These are phyloP conservation scores for Ylistrum balloti DNA, from an alignment of 1,140 invertebrate species.

Conservation along the genomic window DNA sequence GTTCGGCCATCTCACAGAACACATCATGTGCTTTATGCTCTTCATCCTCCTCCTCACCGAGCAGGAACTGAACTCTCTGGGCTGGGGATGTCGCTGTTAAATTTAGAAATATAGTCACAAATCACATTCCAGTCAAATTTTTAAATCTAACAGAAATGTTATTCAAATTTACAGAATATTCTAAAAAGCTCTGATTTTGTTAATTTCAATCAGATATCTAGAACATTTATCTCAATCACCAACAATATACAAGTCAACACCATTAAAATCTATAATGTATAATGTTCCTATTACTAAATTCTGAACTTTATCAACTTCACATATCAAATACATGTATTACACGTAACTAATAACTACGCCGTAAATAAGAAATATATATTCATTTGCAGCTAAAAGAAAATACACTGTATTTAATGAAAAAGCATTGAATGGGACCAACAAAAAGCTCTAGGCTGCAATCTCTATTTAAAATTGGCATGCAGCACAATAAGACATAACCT, in stretches of 20 bases:
- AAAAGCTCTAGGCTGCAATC: not conserved
- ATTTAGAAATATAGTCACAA: not conserved
- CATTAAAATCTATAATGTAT: too few relatives aligned
- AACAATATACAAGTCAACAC: too few relatives aligned
- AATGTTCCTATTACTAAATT: too few relatives aligned
- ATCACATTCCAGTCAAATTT: not conserved
- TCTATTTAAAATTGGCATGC: not conserved
- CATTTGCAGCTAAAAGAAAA: not conserved
- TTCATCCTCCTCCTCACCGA: slow-evolving; percentile 92
- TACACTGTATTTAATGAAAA: not conserved
- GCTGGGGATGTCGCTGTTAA: slow-evolving; percentile 77
- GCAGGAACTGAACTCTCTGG: slow-evolving; percentile 92
- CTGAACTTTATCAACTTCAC: too few relatives aligned
- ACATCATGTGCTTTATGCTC: slow-evolving; percentile 83
- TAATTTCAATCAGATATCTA: too few relatives aligned
- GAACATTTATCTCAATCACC: too few relatives aligned
- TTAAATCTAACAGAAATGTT: not conserved
- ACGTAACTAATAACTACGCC: not conserved
- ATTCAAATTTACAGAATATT: too few relatives aligned
- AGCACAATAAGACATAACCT: not conserved
- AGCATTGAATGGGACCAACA: not conserved
- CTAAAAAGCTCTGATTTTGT: too few relatives aligned
- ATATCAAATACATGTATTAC: too few relatives aligned
- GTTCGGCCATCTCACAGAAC: slow-evolving; percentile 97
- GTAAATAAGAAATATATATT: not conserved